Evolutionary conservation across 2,797 vertebrate species (phyloP), one percentile per base, ranked within the genome.

Genomic region (Rhyacichthys aspro): DNA sequence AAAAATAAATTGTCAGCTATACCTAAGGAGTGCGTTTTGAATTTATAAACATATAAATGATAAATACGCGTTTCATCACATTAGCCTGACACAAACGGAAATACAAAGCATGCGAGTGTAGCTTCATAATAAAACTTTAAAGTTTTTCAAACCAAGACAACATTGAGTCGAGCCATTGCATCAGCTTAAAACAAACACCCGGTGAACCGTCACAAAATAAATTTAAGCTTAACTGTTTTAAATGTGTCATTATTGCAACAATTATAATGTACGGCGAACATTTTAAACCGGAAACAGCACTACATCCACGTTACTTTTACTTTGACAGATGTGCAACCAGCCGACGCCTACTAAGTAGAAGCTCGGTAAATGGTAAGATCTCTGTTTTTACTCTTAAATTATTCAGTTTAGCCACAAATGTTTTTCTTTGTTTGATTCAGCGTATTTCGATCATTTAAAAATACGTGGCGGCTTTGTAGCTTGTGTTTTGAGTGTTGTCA

Each of bases 281-380:
- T 3, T 72, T 65, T 73, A 79, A 73, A 55, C 37, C 65, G 77
- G 76, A 79, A 72, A 12, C 1, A 15, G 36, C 14, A 15, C 42
- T 5, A 43, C 42, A 43, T 16, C 15, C 36, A 0, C 11, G 3
- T 37, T 18, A 18, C 36, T 7, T 16, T 8, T 1, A 11, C 11
- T 2, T 17, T 8, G 3, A 50, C 18, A 17, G 8, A 38, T 3
- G 16, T 42, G 39, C 45, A n/a, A 36, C 52, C 76, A 60, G 81
- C 79, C 82, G 83, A 89, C 86, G 83, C 86, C 87, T 85, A 53
- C 49, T 16, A 14, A 36, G 33, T 16, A 52, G n/a, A 36, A 70
- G 43, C 37, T 61, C 71, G 81, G 86, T 89, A 78, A 84, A 85
- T 73, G 1, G 28, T 53, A 60, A 1, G 34, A 62, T 1, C 16